phyloP scores from a whole-genome alignment of 2,888 invertebrate genomes.

The Drymonia ruficornis region DNA sequence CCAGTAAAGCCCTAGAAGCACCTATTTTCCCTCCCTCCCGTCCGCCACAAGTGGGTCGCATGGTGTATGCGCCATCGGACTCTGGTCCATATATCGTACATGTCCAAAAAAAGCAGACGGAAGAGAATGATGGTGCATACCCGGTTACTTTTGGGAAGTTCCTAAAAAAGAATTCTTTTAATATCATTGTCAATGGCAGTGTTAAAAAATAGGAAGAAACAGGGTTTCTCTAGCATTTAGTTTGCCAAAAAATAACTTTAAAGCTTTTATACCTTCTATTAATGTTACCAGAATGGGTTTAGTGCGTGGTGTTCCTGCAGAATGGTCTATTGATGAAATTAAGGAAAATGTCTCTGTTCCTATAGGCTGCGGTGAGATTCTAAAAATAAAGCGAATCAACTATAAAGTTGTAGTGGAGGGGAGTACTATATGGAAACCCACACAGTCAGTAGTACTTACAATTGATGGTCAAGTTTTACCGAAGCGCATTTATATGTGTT shows the following conservation, averaged over 20 bases:
- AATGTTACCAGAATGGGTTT: not conserved
- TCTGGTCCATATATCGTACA: too few species aligned
- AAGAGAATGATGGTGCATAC: too few species aligned
- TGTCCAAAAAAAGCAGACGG: too few species aligned
- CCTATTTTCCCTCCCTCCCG: too few species aligned
- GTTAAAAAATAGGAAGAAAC: too few species aligned
- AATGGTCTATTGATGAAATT: not conserved
- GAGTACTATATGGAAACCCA: not conserved
- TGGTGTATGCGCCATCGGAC: too few species aligned
- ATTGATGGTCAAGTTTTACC: not conserved
- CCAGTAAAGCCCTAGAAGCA: too few species aligned
- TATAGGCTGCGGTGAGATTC: not conserved
- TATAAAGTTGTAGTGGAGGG: not conserved
- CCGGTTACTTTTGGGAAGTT: too few species aligned
- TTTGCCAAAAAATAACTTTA: not conserved
- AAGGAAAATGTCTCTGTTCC: not conserved
- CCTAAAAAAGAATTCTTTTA: too few species aligned
- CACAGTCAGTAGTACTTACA: not conserved
- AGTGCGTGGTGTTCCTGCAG: not conserved
- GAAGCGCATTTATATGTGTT: slow-evolving; percentile 8
- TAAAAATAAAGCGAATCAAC: not conserved
- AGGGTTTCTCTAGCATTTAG: too few species aligned
- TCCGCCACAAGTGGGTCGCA: too few species aligned
- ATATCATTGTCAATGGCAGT: too few species aligned
- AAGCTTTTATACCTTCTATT: not conserved